phyloP scores from a whole-genome alignment of 2,797 vertebrate species.

The Clarias platycephalus region DNA sequence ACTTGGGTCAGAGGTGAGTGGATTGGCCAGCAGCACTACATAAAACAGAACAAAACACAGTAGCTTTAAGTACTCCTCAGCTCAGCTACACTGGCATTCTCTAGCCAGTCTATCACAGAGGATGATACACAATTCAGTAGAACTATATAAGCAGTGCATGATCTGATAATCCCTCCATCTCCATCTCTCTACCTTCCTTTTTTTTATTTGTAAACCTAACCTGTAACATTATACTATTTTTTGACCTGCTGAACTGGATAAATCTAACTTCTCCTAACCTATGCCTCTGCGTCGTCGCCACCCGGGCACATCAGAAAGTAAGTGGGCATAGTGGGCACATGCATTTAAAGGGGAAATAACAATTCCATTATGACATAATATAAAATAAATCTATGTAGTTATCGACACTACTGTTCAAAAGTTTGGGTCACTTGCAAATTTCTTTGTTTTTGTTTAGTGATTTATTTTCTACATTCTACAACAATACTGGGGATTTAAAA shows the following conservation, averaged over 20 bases:
- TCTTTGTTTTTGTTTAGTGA: no score
- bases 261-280: not conserved
- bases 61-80: not conserved
- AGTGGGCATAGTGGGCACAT: no score
- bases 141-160: not conserved
- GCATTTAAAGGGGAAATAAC: no score
- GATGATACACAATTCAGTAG: not conserved
- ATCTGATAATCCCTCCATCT: not conserved
- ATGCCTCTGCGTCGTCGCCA: not conserved
- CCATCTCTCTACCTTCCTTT: not conserved
- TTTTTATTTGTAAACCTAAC: no score
- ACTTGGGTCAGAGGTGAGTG: not conserved
- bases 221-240: not conserved
- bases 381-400: no score
- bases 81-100: not conserved
- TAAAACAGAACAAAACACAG: not conserved
- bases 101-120: not conserved
- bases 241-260: not conserved
- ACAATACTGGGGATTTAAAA: no score
- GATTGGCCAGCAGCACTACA: constrained; percentile 1
- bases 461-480: no score
- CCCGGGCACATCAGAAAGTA: no score
- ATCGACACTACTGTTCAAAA: no score
- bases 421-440: no score
- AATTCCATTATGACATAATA: no score